Evolutionary conservation across 1,140 invertebrate genomes (phyloP), one percentile per base, ranked within the genome.

Genomic region (Plutomurus gul): DNA sequence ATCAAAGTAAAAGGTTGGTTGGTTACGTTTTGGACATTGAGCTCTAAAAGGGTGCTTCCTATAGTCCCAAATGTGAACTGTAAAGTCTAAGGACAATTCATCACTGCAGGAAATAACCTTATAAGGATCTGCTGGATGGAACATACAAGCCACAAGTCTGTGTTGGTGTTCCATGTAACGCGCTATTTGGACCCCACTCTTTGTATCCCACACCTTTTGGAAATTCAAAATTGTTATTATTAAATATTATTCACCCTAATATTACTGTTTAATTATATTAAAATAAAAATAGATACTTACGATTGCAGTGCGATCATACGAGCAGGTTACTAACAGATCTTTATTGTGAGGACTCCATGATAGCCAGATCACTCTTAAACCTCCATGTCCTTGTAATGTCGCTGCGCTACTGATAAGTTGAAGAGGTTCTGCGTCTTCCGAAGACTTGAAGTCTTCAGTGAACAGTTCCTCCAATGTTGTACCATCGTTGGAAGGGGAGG

Each of bases 1-100:
- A 7, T 25, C 4, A 1, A 39, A 37, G n/a, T 6, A 49, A 40
- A 65, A 65, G 22, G 30, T 25, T 10, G n/a, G 20, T 39, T 20
- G 27, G n/a, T 43, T 43, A 40, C 40, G 36, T 40, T 43, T 72
- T 8, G 70, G 70, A 18, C 39, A 18, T 3, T 4, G 8, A 36
- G 33, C 37, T 16, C 30, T 16, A 37, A 37, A 80, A 11, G 78
- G 78, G 47, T 83, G 51, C 4, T 80, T 20, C 4, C 80, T 40
- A 30, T 78, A 81, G 27, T 83, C 78, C 82, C 82, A 83, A 51
- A 82, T 43, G 30, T 82, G 82, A 16, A 83, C 30, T 1, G 79
- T 40, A 47, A 73, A 77, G 33, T 83, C 82, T 0, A n/a, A 13
- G 16, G 46, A 22, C 0, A 75, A n/a, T 60, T 83, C 82, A 47